Evolutionary conservation across 2,888 invertebrate genomes (phyloP), one percentile per base, ranked within the genome.

Genomic region (Trimorus sp.): DNA sequence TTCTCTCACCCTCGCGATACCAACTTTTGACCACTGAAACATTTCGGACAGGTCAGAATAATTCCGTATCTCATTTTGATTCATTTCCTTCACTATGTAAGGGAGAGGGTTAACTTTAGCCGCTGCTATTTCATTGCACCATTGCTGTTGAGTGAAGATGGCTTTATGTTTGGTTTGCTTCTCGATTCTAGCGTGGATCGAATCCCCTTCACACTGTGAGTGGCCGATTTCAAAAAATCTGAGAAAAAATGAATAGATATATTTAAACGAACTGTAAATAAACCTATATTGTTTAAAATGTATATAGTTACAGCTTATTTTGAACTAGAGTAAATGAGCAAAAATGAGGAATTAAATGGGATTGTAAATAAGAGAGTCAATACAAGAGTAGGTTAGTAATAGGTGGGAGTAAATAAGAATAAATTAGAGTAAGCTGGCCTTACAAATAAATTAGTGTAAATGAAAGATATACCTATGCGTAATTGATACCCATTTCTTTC

Each of bases 391-490:
- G n/a, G n/a, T n/a, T n/a, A n/a, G n/a, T n/a, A n/a, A n/a, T n/a
- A n/a, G n/a, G n/a, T n/a, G n/a, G n/a, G n/a, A n/a, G n/a, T n/a
- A n/a, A n/a, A n/a, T n/a, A n/a, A n/a, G 7, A 42, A 42, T n/a
- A n/a, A n/a, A 42, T 42, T 42, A 42, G 9, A 42, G 9, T 42
- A 8, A 42, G 9, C 9, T 42, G 42, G 9, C 7, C 42, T 8
- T 42, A 8, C 7, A 42, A 42, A n/a, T n/a, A n/a, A n/a, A n/a
- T n/a, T n/a, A n/a, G n/a, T n/a, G n/a, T n/a, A n/a, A n/a, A n/a
- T n/a, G n/a, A n/a, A n/a, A n/a, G n/a, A n/a, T n/a, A 9, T 51
- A 51, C 51, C 51, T 51, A 9, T 54, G 54, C 40, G 66, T 42
- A 54, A 12, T 54, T 26, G 16, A 66, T 42, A 15, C 48, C 26